phyloP scores from a whole-genome alignment of 2,113 vertebrate genomes.

The Embiotoca jacksoni region DNA sequence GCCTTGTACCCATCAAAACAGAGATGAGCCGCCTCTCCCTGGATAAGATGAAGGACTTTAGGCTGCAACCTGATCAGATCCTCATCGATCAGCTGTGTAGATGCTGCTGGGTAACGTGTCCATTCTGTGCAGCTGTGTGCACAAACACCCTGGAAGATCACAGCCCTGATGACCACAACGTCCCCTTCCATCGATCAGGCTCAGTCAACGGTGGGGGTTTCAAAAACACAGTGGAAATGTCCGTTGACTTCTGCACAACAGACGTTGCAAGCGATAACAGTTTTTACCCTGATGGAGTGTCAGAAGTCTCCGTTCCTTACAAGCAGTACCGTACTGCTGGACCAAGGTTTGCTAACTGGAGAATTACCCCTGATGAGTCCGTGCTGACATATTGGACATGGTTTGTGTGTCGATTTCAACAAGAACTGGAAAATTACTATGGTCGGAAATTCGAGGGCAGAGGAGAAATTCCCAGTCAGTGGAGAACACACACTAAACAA shows the following conservation, averaged over 20 bases:
- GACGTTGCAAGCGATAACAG: accelerated
- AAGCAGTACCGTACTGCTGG: constrained; percentile 73
- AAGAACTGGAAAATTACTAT: constrained; percentile 67
- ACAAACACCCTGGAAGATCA: too few species aligned
- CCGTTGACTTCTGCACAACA: constrained; percentile 60
- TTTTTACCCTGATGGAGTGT: neutral
- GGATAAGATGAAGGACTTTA: too few species aligned
- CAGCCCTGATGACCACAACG: too few species aligned
- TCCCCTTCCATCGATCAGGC: too few species aligned
- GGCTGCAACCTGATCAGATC: too few species aligned
- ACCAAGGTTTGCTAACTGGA: constrained; percentile 60
- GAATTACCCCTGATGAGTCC: constrained; percentile 77
- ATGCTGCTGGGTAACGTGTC: too few species aligned
- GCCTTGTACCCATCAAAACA: too few species aligned
- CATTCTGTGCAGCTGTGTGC: too few species aligned
- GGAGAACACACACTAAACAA: too few species aligned
- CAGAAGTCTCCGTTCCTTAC: accelerated
- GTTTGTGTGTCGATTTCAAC: constrained; percentile 82
- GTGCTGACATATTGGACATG: constrained; percentile 83
- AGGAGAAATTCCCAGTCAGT: constrained; percentile 47
- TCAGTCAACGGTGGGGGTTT: too few species aligned
- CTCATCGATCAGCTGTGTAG: too few species aligned
- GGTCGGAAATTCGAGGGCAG: accelerated
- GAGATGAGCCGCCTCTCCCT: too few species aligned
- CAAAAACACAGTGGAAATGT: neutral